Percentiles rank a stretch among this genome's conserved stretches.
Evolutionary conservation across 2,797 vertebrate species (phyloP).

Genomic region (Scolopax bukidnonensis): DNA sequence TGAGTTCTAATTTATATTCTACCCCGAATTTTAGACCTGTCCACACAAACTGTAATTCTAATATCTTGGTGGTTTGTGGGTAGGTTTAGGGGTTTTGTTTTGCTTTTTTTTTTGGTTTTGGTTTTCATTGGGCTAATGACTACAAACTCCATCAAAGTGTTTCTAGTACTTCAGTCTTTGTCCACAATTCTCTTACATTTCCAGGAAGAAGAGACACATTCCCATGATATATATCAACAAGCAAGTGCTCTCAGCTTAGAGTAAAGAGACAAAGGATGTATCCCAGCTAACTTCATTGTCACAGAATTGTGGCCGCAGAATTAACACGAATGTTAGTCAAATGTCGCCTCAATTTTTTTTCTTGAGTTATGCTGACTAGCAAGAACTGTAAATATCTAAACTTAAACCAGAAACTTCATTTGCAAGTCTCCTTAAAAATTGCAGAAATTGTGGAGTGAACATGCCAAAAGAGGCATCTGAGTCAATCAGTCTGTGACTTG

Average conservation of each 20-base stretch:
- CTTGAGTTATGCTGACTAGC: not conserved
- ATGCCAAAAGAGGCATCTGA: not conserved
- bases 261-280: not conserved
- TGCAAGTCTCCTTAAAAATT: not conserved
- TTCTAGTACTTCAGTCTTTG: not conserved
- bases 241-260: not conserved
- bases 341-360: not conserved
- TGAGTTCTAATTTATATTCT: not conserved
- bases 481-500: not conserved
- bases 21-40: not conserved
- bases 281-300: not conserved
- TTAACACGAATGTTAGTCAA: not conserved
- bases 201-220: not conserved
- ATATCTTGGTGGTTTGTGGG: not conserved
- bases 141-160: not conserved
- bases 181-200: not conserved
- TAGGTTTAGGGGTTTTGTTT: not conserved
- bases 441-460: not conserved
- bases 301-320: not conserved
- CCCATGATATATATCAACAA: rapidly evolving
- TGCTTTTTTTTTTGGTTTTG: not conserved
- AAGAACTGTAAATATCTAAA: not conserved
- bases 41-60: not conserved
- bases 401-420: not conserved
- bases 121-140: not conserved